Evolutionary conservation across 2,888 invertebrate species (phyloP).

Genomic region (Horisme vitalbata): DNA sequence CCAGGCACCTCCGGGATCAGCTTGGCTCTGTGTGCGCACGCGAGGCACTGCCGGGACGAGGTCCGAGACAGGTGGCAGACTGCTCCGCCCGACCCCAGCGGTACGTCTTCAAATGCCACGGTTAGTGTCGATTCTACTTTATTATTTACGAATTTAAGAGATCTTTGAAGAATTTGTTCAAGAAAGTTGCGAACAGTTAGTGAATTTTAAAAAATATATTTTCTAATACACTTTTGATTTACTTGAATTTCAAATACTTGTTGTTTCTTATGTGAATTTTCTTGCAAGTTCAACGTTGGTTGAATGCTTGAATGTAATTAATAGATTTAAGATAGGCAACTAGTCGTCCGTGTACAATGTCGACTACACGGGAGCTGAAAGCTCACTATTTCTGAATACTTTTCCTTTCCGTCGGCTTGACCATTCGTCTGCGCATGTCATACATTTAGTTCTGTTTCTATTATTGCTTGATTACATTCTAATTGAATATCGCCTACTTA

Average conservation of each 20-base stretch:
- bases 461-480: too few relatives aligned
- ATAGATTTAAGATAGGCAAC: background rate
- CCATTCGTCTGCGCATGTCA: constrained; percentile 47
- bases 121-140: constrained; percentile 31
- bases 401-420: constrained; percentile 47
- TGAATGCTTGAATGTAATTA: too few relatives aligned
- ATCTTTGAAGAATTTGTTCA: too few relatives aligned
- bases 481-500: too few relatives aligned
- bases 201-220: too few relatives aligned
- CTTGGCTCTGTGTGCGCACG: constrained; percentile 54
- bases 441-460: too few relatives aligned
- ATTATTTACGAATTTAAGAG: background rate
- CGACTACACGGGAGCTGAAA: constrained; percentile 40
- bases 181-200: too few relatives aligned
- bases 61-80: constrained; percentile 48
- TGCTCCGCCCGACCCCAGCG: constrained; percentile 57
- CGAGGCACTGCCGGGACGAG: constrained; percentile 59
- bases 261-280: too few relatives aligned
- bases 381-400: too few relatives aligned
- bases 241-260: too few relatives aligned
- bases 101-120: constrained; percentile 67
- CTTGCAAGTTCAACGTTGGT: too few relatives aligned
- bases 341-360: background rate
- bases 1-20: constrained; percentile 55
- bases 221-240: too few relatives aligned